Evolutionary conservation across 2,888 invertebrate genomes (phyloP).

Genomic region (Bembecia ichneumoniformis): DNA sequence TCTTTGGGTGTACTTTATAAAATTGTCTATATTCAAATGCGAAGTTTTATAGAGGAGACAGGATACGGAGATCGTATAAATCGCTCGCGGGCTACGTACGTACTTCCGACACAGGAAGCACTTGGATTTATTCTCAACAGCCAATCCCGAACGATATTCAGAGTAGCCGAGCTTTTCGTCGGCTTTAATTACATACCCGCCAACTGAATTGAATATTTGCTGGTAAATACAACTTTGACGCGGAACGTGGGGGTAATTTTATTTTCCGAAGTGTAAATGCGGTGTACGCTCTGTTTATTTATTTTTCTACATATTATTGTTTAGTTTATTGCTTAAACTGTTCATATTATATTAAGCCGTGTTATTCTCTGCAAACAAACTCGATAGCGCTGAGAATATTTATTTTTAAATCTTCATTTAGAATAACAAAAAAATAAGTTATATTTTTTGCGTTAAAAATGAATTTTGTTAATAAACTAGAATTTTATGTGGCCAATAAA

Average conservation of each 20-base stretch:
- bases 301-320: background rate
- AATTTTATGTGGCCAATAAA: no score
- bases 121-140: conserved; percentile 8
- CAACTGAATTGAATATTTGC: conserved; percentile 4
- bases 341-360: background rate
- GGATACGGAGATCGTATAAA: background rate
- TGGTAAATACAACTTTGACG: background rate
- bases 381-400: no score
- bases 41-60: background rate
- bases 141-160: conserved; percentile 4
- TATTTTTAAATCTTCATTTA: no score
- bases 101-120: conserved; percentile 9
- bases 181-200: conserved; percentile 4
- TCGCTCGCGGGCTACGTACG: conserved; percentile 1
- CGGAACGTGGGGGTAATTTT: background rate
- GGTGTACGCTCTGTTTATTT: background rate
- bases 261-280: background rate
- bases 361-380: background rate
- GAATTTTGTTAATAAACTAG: no score
- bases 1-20: no score
- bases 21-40: no score
- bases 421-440: no score
- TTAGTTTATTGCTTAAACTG: background rate
- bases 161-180: conserved; percentile 3
- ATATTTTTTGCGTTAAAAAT: no score